Evolutionary conservation across 2,113 vertebrate species (phyloP).

Genomic region (Rhineura floridana): DNA sequence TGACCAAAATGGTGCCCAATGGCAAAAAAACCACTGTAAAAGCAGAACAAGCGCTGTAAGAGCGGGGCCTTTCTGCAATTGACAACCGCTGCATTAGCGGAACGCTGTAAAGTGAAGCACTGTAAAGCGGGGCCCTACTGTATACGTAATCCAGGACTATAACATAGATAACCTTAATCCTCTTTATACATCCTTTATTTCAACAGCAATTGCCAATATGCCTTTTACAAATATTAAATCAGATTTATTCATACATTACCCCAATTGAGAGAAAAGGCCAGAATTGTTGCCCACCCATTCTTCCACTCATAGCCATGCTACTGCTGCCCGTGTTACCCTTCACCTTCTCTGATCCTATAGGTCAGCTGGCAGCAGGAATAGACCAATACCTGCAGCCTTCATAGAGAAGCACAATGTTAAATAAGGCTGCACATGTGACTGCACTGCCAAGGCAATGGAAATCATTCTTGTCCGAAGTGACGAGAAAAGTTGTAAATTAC

Average conservation of each 20-base stretch:
- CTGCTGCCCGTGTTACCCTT: not conserved
- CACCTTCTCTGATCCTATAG: not conserved
- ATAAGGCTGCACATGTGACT: not conserved
- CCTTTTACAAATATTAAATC: not conserved
- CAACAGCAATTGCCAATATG: not conserved
- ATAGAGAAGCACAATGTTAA: not conserved
- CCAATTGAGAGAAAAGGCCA: not conserved
- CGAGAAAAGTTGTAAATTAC: not conserved
- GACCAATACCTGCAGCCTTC: not conserved
- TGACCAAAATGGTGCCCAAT: too few species aligned
- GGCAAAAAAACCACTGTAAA: too few species aligned
- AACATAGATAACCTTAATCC: not conserved
- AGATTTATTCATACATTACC: not conserved
- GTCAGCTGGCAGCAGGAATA: not conserved
- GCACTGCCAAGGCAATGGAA: not conserved
- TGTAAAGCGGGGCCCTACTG: too few species aligned
- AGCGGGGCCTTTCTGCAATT: too few species aligned
- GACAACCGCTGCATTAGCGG: too few species aligned
- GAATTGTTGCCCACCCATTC: not conserved
- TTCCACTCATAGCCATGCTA: not conserved
- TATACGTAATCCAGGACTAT: not conserved
- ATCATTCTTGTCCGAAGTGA: not conserved
- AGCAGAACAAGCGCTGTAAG: too few species aligned
- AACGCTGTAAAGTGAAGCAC: too few species aligned
- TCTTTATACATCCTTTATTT: not conserved